Evolutionary conservation across 2,888 invertebrate species (phyloP), one percentile per base, ranked within the genome.

Genomic region (Cremastinae sp.): DNA sequence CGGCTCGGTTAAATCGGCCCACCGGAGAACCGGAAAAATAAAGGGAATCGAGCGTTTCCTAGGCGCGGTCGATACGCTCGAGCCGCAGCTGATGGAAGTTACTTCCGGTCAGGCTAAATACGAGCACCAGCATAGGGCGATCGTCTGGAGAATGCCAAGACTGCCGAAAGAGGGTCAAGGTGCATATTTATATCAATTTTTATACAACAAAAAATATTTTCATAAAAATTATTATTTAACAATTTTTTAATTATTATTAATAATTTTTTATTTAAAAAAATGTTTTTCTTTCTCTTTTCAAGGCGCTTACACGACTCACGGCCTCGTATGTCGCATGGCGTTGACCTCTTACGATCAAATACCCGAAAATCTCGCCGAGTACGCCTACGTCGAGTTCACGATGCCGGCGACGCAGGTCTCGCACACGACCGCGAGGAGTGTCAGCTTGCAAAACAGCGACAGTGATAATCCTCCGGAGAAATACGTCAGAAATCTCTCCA

Each of bases 161-260:
- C 92, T 99, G 84, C 99, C 99, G 68, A 99, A 99, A 90, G 98
- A 99, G 91, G 98, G 99, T 80, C 98, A 99, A 93, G 99, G 98
- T 97, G 81, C 79, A 68, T 12, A 18, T 49, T 20, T 56, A n/a
- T n/a, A n/a, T 69, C 35, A 55, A 59, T 56, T 47, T 0, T 5
- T n/a, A n/a, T n/a, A n/a, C n/a, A n/a, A n/a, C n/a, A n/a, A n/a
- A n/a, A n/a, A n/a, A n/a, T n/a, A n/a, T n/a, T n/a, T n/a, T n/a
- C n/a, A n/a, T n/a, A n/a, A n/a, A n/a, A n/a, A n/a, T n/a, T n/a
- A n/a, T n/a, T n/a, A n/a, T n/a, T n/a, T n/a, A n/a, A n/a, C n/a
- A n/a, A n/a, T n/a, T n/a, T n/a, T n/a, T n/a, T n/a, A 28, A 16
- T 20, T 8, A 12, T 14, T 49, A 1, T 39, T n/a, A 18, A 20